Conservation (phyloP, 2,888 invertebrate genomes). For the Mycalesis mineus region DNA sequence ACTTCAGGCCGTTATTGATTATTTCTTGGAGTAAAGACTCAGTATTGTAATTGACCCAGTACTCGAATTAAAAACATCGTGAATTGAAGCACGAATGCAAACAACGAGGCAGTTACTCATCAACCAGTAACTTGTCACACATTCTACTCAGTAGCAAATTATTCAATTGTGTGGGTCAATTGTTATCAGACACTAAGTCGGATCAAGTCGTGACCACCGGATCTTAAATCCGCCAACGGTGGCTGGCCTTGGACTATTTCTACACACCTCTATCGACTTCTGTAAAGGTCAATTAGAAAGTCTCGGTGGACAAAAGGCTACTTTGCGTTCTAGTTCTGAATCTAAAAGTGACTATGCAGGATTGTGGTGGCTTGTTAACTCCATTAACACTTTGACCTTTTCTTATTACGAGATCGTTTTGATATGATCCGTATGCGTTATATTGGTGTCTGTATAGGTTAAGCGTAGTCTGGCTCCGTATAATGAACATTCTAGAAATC, state of each 20-base stretch:
- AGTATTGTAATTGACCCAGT: too few relatives aligned
- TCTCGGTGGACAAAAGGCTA: conserved; percentile 35
- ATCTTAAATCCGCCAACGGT: conserved; percentile 65
- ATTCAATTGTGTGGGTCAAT: conserved; percentile 44
- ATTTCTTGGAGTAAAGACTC: too few relatives aligned
- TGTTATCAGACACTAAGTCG: conserved; percentile 45
- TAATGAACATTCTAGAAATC: too few relatives aligned
- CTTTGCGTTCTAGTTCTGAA: conserved; percentile 9
- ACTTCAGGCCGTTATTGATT: too few relatives aligned
- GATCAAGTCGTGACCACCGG: conserved; percentile 66
- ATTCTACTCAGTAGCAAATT: conserved; percentile 25
- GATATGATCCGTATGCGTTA: not conserved
- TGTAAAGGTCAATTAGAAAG: conserved; percentile 71
- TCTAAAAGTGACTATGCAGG: not conserved
- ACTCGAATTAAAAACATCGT: too few relatives aligned
- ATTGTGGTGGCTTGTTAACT: not conserved
- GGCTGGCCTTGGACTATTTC: conserved; percentile 71
- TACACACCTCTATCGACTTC: conserved; percentile 53
- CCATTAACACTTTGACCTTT: conserved; percentile 2
- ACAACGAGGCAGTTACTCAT: not conserved
- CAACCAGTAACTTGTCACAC: conserved; percentile 24
- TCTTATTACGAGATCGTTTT: not conserved
- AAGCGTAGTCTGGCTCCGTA: too few relatives aligned
- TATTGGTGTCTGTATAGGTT: too few relatives aligned
- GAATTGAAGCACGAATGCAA: too few relatives aligned